Conservation (phyloP, 2,888 invertebrate species). For the Synanthedon vespiformis region DNA sequence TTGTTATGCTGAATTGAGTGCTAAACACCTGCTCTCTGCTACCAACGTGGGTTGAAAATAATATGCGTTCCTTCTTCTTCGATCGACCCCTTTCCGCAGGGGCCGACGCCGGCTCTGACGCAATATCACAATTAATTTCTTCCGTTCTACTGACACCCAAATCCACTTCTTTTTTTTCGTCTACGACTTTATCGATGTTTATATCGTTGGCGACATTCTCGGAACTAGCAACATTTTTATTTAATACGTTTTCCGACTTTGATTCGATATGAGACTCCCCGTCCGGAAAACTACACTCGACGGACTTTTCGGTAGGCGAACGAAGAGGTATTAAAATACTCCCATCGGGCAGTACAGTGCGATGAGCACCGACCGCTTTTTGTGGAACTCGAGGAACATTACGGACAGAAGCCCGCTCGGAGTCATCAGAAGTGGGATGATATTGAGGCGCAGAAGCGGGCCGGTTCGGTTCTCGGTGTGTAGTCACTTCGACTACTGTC, state of each 20-base stretch:
- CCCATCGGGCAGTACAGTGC: slow-evolving; percentile 66
- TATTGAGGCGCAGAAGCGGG: slow-evolving; percentile 25
- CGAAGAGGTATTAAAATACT: slow-evolving; percentile 70
- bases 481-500: neutral
- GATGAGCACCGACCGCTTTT: slow-evolving; percentile 25
- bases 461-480: slow-evolving; percentile 14
- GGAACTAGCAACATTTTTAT: neutral
- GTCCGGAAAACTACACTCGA: slow-evolving; percentile 13
- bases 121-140: neutral
- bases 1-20: slow-evolving; percentile 74
- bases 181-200: neutral
- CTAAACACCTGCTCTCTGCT: slow-evolving; percentile 78
- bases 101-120: slow-evolving; percentile 2
- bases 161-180: neutral
- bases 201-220: neutral
- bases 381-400: slow-evolving; percentile 29
- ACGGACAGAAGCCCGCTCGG: neutral
- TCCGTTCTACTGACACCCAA: neutral
- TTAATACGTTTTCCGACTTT: neutral
- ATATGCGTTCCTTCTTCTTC: slow-evolving; percentile 46
- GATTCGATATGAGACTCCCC: slow-evolving; percentile 1
- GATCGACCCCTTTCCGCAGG: slow-evolving; percentile 7
- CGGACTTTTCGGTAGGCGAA: slow-evolving; percentile 49
- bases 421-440: slow-evolving; percentile 20
- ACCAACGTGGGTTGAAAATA: slow-evolving; percentile 77